Conservation (phyloP, 2,797 vertebrate species). For the Pangasius krempfi region DNA sequence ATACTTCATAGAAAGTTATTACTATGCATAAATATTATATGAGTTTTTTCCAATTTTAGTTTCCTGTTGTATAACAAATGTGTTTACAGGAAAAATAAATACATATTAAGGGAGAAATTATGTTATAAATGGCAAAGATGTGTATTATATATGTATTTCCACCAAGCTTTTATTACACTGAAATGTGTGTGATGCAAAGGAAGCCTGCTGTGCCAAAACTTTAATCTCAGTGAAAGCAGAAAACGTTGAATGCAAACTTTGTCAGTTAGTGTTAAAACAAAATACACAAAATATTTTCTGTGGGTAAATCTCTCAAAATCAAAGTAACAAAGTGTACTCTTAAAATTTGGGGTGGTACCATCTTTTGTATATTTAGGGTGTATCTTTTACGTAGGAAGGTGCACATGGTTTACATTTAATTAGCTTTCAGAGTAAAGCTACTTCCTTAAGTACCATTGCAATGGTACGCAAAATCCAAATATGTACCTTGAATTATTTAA, state of each 20-base stretch:
- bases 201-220: background rate
- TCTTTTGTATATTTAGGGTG: background rate
- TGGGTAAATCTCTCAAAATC: background rate
- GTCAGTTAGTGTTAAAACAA: background rate
- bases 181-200: background rate
- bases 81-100: background rate
- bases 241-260: background rate
- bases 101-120: background rate
- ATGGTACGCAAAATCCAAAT: background rate
- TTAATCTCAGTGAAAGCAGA: background rate
- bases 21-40: background rate
- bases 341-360: background rate
- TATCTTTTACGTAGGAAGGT: background rate
- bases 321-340: background rate
- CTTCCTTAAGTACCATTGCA: background rate
- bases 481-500: background rate
- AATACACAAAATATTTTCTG: background rate
- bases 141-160: background rate
- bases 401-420: background rate
- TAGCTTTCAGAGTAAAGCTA: background rate
- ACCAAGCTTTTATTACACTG: background rate
- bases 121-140: background rate
- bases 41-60: background rate
- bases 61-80: background rate
- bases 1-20: background rate